phyloP scores from a whole-genome alignment of 1,140 invertebrate species.

The Pectinophora gossypiella region DNA sequence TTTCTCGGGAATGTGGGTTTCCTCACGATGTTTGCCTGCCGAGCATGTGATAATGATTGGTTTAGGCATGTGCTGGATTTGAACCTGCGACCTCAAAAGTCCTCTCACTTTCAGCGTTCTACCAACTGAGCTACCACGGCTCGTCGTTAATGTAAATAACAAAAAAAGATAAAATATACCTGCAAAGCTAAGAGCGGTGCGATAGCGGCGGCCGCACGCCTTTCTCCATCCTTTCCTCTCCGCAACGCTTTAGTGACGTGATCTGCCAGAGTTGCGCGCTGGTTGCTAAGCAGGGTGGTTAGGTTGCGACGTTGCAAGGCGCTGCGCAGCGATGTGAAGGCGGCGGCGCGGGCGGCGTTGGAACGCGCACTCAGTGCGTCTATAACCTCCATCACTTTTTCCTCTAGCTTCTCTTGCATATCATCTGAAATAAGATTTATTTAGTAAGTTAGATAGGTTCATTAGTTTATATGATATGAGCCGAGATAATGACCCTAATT shows the following conservation, averaged over 20 bases:
- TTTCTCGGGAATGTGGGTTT: no score
- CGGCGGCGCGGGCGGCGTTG: conserved; percentile 84
- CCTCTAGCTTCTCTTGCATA: conserved; percentile 88
- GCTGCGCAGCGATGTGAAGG: conserved; percentile 83
- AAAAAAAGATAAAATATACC: no score
- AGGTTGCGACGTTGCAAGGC: conserved; percentile 88
- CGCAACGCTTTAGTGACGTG: conserved; percentile 86
- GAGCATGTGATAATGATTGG: no score
- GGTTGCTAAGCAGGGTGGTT: conserved; percentile 84
- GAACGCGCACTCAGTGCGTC: conserved; percentile 92
- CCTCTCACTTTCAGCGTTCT: no score
- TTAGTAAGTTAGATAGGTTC: not conserved
- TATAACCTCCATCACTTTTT: conserved; percentile 90
- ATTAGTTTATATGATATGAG: no score
- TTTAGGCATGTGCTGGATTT: no score
- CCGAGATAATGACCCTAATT: no score
- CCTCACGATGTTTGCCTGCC: no score
- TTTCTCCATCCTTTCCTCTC: conserved; percentile 88
- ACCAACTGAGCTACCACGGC: no score
- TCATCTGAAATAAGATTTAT: conserved; percentile 60
- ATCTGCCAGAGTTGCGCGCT: conserved; percentile 88
- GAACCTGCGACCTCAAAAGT: no score
- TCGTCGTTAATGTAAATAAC: no score
- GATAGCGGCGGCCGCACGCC: conserved; percentile 85
- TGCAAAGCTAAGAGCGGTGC: conserved; percentile 90